These are phyloP conservation scores for Dinocampus coccinellae DNA, from an alignment of 2,888 invertebrate genomes.

Conservation along the genomic window DNA sequence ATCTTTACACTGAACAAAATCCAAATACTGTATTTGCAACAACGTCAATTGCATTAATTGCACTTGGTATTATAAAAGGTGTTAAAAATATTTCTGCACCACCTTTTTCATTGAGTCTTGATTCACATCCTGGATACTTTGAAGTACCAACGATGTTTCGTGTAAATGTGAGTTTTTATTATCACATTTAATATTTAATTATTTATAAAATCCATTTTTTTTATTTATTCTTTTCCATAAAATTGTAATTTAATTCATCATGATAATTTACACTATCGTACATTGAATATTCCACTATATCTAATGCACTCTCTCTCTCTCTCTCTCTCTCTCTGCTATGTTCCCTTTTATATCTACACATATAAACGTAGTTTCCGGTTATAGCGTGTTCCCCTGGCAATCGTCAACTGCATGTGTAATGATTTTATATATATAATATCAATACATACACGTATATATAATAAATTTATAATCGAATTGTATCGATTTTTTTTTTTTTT, in stretches of 20 bases:
- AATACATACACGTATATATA: conserved; percentile 44
- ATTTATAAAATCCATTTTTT: background rate
- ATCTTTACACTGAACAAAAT: conserved; percentile 76
- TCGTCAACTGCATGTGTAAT: conserved; percentile 51
- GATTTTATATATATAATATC: background rate
- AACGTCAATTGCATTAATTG: conserved; percentile 77
- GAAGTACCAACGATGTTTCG: conserved; percentile 88
- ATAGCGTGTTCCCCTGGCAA: conserved; percentile 55
- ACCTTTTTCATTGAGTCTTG: conserved; percentile 83
- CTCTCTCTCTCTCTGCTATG: conserved; percentile 20
- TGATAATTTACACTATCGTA: background rate
- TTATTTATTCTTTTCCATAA: background rate
- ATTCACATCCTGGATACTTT: conserved; percentile 84
- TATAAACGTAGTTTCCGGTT: conserved; percentile 63
- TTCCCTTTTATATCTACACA: conserved; percentile 45
- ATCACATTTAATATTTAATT: background rate
- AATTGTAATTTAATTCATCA: too few relatives aligned
- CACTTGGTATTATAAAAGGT: conserved; percentile 78
- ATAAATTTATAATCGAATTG: conserved; percentile 36
- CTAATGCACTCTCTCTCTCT: background rate
- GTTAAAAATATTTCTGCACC: conserved; percentile 86
- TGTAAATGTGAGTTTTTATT: conserved; percentile 76
- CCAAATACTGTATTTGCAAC: conserved; percentile 75
- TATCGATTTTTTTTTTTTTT: too few relatives aligned
- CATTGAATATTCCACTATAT: background rate